Evolutionary conservation across 1,140 invertebrate genomes (phyloP), one percentile per base, ranked within the genome.

Genomic region (Drosophila nasuta): DNA sequence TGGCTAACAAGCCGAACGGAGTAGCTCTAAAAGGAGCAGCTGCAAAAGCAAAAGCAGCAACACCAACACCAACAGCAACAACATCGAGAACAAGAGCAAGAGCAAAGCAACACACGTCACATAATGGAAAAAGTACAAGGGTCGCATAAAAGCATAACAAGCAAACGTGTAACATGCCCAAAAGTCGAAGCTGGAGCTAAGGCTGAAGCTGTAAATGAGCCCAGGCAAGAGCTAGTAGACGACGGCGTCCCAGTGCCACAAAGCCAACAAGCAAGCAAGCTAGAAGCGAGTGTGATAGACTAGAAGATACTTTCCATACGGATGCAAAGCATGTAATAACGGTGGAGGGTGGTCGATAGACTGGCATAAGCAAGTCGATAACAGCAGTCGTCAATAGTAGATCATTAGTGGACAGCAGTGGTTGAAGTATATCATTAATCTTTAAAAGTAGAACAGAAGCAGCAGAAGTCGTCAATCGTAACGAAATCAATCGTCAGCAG

Each of bases 91-190:
- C 35, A 46, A 71, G 58, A 66, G 46, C 43, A 30, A 57, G 30
- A 64, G 64, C 30, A 64, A 66, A 63, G 15, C 7, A 8, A 48
- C 70, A 45, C 73, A 43, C 75, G 15, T 25, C 45, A 49, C 64
- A 81, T 86, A 81, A 81, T 79, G 82, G 82, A 87, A 87, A 87
- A 82, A 60, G 76, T 82, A 87, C 79, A 87, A 79, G 69, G 75
- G 51, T 62, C 73, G 75, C 75, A 76, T 86, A 82, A 87, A 87
- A 87, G 79, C 79, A 87, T 76, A 87, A 86, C 82, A 87, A 88
- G 82, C 71, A 66, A 86, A 87, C 79, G 82, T 86, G 82, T 75
- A 81, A 79, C 80, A 59, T 76, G 71, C 71, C 80, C 46, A 77
- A 77, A 72, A 72, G 75, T 79, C 64, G 71, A 79, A 72, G 67